Percentiles rank a stretch among this genome's conserved stretches.
Conservation (phyloP, 2,888 invertebrate species). For the Chalcis sispes region DNA sequence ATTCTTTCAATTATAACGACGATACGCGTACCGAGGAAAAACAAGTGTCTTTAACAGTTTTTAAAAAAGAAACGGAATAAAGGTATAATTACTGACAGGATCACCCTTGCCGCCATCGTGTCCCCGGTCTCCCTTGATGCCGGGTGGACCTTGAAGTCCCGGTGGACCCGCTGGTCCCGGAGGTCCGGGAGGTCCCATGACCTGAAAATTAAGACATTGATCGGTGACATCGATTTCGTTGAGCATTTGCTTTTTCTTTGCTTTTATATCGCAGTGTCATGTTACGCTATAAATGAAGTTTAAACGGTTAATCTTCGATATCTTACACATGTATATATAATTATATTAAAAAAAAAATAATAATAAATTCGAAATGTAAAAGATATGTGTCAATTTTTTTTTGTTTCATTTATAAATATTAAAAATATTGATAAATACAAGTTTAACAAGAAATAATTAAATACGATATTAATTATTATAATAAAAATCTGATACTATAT, state of each 20-base stretch:
- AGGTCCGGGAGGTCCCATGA: conserved; percentile 84
- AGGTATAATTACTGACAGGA: conserved; percentile 79
- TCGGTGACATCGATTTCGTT: too few species aligned
- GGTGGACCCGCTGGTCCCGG: conserved; percentile 85
- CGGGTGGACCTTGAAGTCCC: conserved; percentile 89
- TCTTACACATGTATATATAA: too few species aligned
- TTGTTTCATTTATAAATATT: too few species aligned
- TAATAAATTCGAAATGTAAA: too few species aligned
- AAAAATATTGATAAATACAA: too few species aligned
- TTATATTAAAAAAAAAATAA: too few species aligned
- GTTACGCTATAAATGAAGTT: neutral
- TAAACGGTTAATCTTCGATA: neutral
- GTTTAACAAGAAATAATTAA: too few species aligned
- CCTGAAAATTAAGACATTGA: conserved; percentile 67
- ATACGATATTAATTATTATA: too few species aligned
- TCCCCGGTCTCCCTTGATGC: conserved; percentile 91
- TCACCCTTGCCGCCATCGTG: conserved; percentile 90
- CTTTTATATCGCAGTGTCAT: neutral
- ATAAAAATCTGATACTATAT: too few species aligned
- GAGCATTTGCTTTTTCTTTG: neutral
- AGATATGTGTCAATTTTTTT: too few species aligned
- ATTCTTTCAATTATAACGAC: conserved; percentile 19
- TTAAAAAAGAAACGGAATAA: neutral
- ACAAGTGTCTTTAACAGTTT: neutral
- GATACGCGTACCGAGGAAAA: neutral